Evolutionary conservation across 2,797 vertebrate species (phyloP).

Genomic region (Gephyroberyx darwinii): DNA sequence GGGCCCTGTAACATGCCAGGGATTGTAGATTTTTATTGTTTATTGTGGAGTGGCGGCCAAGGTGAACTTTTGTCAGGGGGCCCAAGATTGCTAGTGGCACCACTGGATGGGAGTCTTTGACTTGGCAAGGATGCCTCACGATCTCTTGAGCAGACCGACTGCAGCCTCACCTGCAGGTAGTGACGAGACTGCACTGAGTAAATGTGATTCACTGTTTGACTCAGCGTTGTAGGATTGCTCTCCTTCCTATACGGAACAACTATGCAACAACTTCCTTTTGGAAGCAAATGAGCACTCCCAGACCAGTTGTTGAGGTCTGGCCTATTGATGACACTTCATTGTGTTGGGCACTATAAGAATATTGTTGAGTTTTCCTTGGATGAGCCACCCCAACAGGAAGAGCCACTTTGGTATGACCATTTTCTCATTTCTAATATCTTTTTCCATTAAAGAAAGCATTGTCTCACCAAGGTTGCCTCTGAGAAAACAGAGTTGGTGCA

Average conservation of each 20-base stretch:
- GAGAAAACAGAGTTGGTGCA: slow-evolving; percentile 36
- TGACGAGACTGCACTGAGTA: slow-evolving; percentile 1
- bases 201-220: not conserved
- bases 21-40: no score
- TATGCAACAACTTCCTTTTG: slow-evolving; percentile 25
- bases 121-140: no score
- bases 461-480: slow-evolving; percentile 44
- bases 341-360: slow-evolving; percentile 11
- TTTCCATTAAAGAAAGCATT: slow-evolving; percentile 16
- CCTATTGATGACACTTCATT: slow-evolving; percentile 23
- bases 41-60: no score
- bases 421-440: slow-evolving; percentile 15
- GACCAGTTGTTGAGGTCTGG: slow-evolving; percentile 29
- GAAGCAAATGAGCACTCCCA: slow-evolving; percentile 19
- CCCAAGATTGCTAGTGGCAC: no score
- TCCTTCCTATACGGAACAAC: not conserved
- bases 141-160: slow-evolving; percentile 4
- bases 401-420: slow-evolving; percentile 10
- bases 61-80: no score
- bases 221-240: slow-evolving; percentile 10
- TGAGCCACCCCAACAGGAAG: no score
- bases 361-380: no score
- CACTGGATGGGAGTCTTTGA: no score
- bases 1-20: no score
- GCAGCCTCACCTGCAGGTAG: slow-evolving; percentile 5